Percentiles rank a stretch among this genome's conserved stretches.
phyloP scores from a whole-genome alignment of 2,888 invertebrate genomes.

The Pelosia muscerda region DNA sequence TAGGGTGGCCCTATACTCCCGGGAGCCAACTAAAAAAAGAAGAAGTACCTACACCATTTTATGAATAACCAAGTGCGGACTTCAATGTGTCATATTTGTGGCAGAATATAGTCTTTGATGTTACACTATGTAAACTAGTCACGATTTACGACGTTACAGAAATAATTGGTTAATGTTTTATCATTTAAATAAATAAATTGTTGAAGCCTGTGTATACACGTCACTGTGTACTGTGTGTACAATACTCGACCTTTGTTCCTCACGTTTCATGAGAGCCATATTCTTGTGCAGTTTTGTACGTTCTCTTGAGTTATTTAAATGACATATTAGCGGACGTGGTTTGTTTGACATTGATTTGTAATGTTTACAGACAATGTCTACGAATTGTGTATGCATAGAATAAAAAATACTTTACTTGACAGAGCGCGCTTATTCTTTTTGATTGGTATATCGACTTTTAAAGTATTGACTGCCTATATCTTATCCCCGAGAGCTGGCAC shows the following conservation, averaged over 20 bases:
- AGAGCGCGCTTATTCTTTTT: too few species aligned
- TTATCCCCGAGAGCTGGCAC: too few species aligned
- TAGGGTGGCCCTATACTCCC: too few species aligned
- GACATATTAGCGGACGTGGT: too few species aligned
- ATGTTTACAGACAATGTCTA: neutral
- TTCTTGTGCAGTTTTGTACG: neutral
- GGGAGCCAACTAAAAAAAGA: too few species aligned
- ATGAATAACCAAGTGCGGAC: neutral
- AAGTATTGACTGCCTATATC: too few species aligned
- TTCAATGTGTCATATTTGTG: neutral
- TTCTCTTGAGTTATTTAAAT: neutral
- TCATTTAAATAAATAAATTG: neutral
- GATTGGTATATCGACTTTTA: too few species aligned
- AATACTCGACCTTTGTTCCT: slow-evolving; percentile 6
- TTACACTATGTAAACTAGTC: neutral
- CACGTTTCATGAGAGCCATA: neutral
- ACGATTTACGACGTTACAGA: neutral
- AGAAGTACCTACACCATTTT: neutral
- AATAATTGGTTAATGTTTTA: slow-evolving; percentile 3
- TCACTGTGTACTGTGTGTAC: neutral
- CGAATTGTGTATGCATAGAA: neutral
- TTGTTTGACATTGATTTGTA: too few species aligned
- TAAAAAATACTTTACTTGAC: neutral
- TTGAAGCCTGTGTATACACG: neutral
- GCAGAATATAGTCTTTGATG: neutral